Base-by-base conservation (phyloP, 1,140 invertebrate genomes). In the Drosophila lacteicornis region DNA sequence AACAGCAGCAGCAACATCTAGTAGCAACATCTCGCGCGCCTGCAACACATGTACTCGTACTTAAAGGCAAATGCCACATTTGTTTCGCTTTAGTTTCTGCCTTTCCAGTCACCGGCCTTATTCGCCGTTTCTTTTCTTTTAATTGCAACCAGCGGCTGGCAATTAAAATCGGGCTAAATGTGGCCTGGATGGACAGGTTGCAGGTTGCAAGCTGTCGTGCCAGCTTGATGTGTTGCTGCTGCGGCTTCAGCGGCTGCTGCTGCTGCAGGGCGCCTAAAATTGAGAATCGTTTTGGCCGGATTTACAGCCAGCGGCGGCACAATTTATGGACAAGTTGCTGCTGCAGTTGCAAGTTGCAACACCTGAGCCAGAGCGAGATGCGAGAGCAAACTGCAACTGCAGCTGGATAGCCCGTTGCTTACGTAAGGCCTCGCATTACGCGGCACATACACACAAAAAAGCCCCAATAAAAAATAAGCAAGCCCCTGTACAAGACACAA, bases 371-470 rank as follows among this genome's bases (percentile, higher is more conserved):
- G 63, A 62, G 61, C 25, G 60, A 59, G 66, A 53, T 36, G 46
- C 50, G 59, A 67, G 43, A 42, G 59, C 75, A 19, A 62, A 68
- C 45, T 82, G 78, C 65, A 66, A 66, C 67, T 71, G 81, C 73
- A 83, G 82, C 81, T 69, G 82, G 84, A 56, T 38, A 69, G 66
- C 75, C 63, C 58, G 79, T 63, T 53, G 75, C 53, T 87, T 87
- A 83, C 86, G 84, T 88, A 87, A 87, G 70, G 62, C 67, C 46
- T 55, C 73, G 79, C 70, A 68, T 87, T 87, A 82, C 80, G 83
- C 80, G 75, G 69, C 75, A 33, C 19, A 55, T 15, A 12, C 15
- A 49, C 25, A 65, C 70, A 75, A 61, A 49, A 56, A 36, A 40
- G 36, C 12, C 55, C 19, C 19, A 15, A 59, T 27, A 53, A 57